Base-by-base conservation (phyloP, 2,797 vertebrate species). In the Fistularia tabacaria region DNA sequence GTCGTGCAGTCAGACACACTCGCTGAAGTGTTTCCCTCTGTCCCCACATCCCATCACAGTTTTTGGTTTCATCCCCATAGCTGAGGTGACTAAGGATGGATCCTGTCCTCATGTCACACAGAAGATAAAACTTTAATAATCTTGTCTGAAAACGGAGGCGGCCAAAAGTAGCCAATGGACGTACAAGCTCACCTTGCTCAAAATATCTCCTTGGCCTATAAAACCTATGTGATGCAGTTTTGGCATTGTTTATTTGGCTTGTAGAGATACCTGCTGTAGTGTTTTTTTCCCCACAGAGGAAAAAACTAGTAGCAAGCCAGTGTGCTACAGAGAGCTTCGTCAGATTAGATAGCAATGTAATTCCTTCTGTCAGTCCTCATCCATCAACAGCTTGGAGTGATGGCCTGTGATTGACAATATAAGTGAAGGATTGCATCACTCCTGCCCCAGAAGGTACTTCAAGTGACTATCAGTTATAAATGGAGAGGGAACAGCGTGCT, bases 341-440 rank as follows among this genome's bases (percentile, higher is more conserved):
- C 48, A 68, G 74, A 83, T 83, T 59, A 79, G 72, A 86, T 81
- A 76, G 70, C 10, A 12, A 57, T 69, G 71, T 81, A 59, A 80
- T 79, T 81, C 80, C 71, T 67, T 80, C 62, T 66, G 61, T n/a
- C n/a, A n/a, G 55, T 66, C 48, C 46, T 72, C 51, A 25, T 63
- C 68, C 57, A 42, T 80, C 68, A 71, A 64, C 60, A 59, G 60
- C 54, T 52, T 13, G 36, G 49, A 66, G 54, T 39, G 71, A 72
- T 41, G 36, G 25, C 25, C 39, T 57, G 57, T 57, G 57, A 58
- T 1, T 59, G 59, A 69, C 59, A 42, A 9, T 14, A 36, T 10
- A 48, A 56, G 54, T 36, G 36, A 54, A 59, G 46, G 41, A 45
- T 59, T 61, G 51, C 57, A 68, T 54, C 63, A 25, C 25, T 2